A percentile compares a stretch with the other conserved stretches of the same genome.
These are phyloP conservation scores for Alloplasta piceator DNA, from an alignment of 2,888 invertebrate genomes.

Conservation along the genomic window DNA sequence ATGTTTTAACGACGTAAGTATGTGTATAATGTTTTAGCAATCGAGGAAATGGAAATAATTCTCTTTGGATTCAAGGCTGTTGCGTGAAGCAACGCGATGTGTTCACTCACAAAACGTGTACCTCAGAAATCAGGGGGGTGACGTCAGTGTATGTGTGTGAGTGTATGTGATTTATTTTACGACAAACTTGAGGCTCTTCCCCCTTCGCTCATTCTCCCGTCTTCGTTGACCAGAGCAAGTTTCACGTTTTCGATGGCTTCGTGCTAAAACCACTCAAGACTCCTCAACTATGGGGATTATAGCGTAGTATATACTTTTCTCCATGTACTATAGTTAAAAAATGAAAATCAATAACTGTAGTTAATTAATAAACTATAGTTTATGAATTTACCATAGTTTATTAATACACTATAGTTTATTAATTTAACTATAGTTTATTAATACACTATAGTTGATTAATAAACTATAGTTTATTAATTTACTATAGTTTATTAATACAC, in stretches of 20 bases:
- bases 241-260: constrained; percentile 51
- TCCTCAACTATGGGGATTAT: background rate
- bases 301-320: constrained; percentile 7
- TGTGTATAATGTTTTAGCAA: constrained; percentile 14
- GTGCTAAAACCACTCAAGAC: constrained; percentile 48
- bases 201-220: constrained; percentile 34
- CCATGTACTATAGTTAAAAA: background rate
- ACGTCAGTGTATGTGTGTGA: constrained; percentile 37
- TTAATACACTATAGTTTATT: no score
- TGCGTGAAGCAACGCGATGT: constrained; percentile 34
- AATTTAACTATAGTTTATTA: no score
- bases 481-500: no score
- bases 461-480: no score
- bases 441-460: no score
- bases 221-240: constrained; percentile 32
- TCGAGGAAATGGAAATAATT: constrained; percentile 51
- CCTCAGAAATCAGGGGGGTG: constrained; percentile 7
- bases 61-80: constrained; percentile 27
- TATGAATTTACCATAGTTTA: no score
- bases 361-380: no score
- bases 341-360: no score
- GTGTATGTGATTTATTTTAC: background rate
- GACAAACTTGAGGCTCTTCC: constrained; percentile 15
- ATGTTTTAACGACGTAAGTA: background rate
- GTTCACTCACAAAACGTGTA: constrained; percentile 33